Percentiles rank a stretch among this genome's conserved stretches.
Conservation (phyloP, 1,140 invertebrate genomes). For the Yoshiicerus persimilis region DNA sequence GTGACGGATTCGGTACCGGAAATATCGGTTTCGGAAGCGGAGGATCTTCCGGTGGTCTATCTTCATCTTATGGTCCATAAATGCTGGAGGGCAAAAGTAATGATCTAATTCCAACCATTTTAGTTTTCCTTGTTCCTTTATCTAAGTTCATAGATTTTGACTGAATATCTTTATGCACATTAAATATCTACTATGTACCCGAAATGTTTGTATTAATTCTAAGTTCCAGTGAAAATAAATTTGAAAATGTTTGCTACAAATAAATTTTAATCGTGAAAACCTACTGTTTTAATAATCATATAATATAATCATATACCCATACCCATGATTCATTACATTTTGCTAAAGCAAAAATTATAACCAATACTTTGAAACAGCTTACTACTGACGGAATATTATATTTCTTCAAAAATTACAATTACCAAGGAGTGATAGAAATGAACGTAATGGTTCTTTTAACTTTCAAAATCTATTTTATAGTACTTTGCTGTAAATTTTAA, state of each 20-base stretch:
- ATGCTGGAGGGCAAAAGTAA: not conserved
- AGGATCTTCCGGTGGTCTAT: not conserved
- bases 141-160: not conserved
- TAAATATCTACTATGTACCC: not conserved
- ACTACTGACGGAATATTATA: too few relatives aligned
- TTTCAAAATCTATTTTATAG: too few relatives aligned
- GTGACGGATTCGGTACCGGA: not conserved
- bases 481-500: too few relatives aligned
- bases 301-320: too few relatives aligned
- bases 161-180: not conserved
- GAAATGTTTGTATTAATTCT: not conserved
- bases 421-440: too few relatives aligned
- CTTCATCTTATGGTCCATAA: not conserved
- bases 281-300: too few relatives aligned
- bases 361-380: too few relatives aligned
- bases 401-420: too few relatives aligned
- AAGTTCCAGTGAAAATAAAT: not conserved
- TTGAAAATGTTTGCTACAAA: not conserved
- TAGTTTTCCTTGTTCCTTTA: not conserved
- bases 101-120: not conserved
- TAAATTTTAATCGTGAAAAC: too few relatives aligned
- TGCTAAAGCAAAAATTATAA: too few relatives aligned
- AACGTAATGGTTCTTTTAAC: too few relatives aligned
- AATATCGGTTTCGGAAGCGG: not conserved
- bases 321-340: too few relatives aligned